Conservation (phyloP, 2,888 invertebrate species). For the Drosophila seclusa region DNA sequence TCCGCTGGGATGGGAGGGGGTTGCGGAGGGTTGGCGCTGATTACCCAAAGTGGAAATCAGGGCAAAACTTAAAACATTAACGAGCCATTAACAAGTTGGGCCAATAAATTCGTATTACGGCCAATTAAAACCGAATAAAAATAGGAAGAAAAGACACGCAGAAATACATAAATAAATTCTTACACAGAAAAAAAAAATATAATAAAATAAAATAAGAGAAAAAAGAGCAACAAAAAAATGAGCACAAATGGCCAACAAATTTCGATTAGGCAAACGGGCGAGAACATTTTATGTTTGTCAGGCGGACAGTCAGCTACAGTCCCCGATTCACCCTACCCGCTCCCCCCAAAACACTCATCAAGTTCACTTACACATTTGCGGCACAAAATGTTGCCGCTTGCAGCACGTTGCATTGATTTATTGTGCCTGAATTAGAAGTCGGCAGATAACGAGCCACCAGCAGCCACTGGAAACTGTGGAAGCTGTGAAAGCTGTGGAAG, state of each 20-base stretch:
- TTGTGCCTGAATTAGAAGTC: constrained; percentile 80
- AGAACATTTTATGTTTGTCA: constrained; percentile 73
- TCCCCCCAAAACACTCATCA: constrained; percentile 58
- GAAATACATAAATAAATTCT: constrained; percentile 52
- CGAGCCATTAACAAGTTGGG: constrained; percentile 78
- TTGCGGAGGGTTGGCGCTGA: not conserved
- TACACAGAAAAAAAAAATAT: constrained; percentile 25
- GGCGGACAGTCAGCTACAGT: constrained; percentile 18
- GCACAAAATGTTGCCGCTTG: constrained; percentile 74
- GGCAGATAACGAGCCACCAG: constrained; percentile 75
- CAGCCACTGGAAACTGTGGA: constrained; percentile 7
- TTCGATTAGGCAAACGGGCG: constrained; percentile 72
- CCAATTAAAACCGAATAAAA: constrained; percentile 79
- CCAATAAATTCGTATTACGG: constrained; percentile 77
- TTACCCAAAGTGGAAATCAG: constrained; percentile 42
- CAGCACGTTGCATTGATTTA: constrained; percentile 81
- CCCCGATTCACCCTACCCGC: constrained; percentile 1
- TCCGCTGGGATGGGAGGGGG: not conserved
- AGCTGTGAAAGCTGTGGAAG: constrained; percentile 22
- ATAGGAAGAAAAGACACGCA: constrained; percentile 33
- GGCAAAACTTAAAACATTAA: constrained; percentile 71
- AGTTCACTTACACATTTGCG: constrained; percentile 79
- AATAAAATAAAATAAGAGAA: constrained; percentile 17
- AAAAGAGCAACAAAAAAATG: constrained; percentile 47
- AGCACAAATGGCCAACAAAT: constrained; percentile 77